Evolutionary conservation across 2,113 vertebrate species (phyloP).

Genomic region (Chionodraco myersi): DNA sequence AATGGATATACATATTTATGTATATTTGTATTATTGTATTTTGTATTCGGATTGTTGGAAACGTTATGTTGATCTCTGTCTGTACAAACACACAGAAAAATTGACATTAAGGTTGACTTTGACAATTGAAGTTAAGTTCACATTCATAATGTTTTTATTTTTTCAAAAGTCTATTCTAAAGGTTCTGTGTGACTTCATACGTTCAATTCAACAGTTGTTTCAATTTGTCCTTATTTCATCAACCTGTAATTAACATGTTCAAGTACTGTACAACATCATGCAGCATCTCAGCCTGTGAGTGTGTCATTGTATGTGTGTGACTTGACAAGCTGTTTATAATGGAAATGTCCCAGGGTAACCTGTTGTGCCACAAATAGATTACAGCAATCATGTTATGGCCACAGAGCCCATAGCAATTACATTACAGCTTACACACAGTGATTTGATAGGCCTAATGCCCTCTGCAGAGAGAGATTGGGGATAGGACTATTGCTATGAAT

Average conservation of each 20-base stretch:
- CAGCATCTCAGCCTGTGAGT: too few relatives aligned
- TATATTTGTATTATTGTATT: too few relatives aligned
- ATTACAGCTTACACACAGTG: slow-evolving; percentile 57
- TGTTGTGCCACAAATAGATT: slow-evolving; percentile 67
- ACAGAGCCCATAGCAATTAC: slow-evolving; percentile 64
- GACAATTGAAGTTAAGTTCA: too few relatives aligned
- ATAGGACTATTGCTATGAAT: slow-evolving; percentile 28
- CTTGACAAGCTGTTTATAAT: slow-evolving; percentile 17
- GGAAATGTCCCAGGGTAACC: slow-evolving; percentile 42
- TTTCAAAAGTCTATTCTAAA: too few relatives aligned
- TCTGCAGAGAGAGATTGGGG: slow-evolving; percentile 13
- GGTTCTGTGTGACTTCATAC: too few relatives aligned
- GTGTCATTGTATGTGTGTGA: neutral
- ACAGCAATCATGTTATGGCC: slow-evolving; percentile 68
- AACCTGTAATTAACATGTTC: neutral
- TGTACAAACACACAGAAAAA: too few relatives aligned
- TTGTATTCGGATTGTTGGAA: too few relatives aligned
- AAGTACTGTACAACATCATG: neutral
- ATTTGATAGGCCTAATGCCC: slow-evolving; percentile 60
- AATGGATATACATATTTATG: too few relatives aligned
- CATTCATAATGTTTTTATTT: too few relatives aligned
- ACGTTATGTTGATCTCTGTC: too few relatives aligned
- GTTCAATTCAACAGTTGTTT: neutral
- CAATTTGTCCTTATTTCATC: neutral
- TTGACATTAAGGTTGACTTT: too few relatives aligned